Conservation (phyloP, 2,888 invertebrate genomes). For the Acrobasis suavella region DNA sequence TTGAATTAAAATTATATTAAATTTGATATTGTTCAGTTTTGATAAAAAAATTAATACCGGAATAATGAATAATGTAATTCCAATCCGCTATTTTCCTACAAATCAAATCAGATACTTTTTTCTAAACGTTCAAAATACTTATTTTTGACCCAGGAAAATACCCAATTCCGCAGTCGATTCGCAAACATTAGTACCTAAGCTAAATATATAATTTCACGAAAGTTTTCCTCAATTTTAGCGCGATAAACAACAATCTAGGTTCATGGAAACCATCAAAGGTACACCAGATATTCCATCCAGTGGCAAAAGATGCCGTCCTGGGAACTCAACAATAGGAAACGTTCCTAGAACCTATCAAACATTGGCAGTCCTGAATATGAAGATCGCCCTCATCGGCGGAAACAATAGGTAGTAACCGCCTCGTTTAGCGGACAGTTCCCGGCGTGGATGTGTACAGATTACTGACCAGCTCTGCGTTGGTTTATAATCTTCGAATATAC, state of each 20-base stretch:
- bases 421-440: conserved; percentile 50
- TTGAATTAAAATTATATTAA: background rate
- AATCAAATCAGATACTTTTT: no score
- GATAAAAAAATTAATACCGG: background rate
- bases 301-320: conserved; percentile 57
- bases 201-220: conserved; percentile 4
- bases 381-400: conserved; percentile 54
- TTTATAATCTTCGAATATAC: conserved; percentile 13
- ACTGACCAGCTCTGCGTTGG: conserved; percentile 34
- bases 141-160: no score
- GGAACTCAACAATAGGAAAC: conserved; percentile 59
- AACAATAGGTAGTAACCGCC: conserved; percentile 66
- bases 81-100: no score
- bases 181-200: no score
- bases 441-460: conserved; percentile 58
- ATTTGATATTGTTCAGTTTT: no score
- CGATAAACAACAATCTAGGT: conserved; percentile 39
- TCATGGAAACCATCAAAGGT: conserved; percentile 43
- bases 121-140: no score
- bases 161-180: no score
- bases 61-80: background rate
- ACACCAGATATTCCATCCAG: conserved; percentile 41
- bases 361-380: conserved; percentile 53
- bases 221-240: conserved; percentile 48
- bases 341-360: conserved; percentile 60